Evolutionary conservation across 2,888 invertebrate species (phyloP), one percentile per base, ranked within the genome.

Genomic region (Alitta virens): DNA sequence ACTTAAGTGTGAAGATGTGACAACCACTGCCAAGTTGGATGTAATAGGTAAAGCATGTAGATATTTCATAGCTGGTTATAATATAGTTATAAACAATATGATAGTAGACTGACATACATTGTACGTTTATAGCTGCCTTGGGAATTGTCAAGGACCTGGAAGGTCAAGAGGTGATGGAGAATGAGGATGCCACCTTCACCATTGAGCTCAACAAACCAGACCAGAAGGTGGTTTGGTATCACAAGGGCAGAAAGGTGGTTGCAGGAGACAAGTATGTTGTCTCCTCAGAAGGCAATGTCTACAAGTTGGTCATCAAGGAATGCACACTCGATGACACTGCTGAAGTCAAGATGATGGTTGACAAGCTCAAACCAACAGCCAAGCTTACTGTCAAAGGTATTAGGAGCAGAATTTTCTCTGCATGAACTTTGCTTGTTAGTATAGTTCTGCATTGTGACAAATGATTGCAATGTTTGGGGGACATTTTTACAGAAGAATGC

Each of bases 141-240:
- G 33, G 33, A 33, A 33, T 33, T 33, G 33, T 33, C 7, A 33
- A 33, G 12, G 33, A 33, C 86, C 21, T 60, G 25, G 24, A 38
- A n/a, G 43, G 26, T 38, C 53, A 60, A 77, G 68, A 67, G 65
- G 63, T 46, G 18, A 43, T 62, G 46, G 46, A 46, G 94, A 73
- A 76, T 18, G 75, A 77, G 53, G 24, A n/a, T 76, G 91, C 90
- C 14, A 88, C 89, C 71, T 88, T 96, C 70, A 87, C 87, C 1
- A 91, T 94, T 5, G 89, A 93, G 83, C 84, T 96, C 59, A 93
- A 94, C 0, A 88, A 89, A 70, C 88, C 90, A 58, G 87, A 69
- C 57, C 60, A 59, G 25, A 58, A 57, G 53, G 33, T 52, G 2
- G 38, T 24, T 16, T 59, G 59, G 59, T 23, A 52, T 24, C 23